These are phyloP conservation scores for Cydia amplana DNA, from an alignment of 1,140 invertebrate genomes.

Conservation along the genomic window DNA sequence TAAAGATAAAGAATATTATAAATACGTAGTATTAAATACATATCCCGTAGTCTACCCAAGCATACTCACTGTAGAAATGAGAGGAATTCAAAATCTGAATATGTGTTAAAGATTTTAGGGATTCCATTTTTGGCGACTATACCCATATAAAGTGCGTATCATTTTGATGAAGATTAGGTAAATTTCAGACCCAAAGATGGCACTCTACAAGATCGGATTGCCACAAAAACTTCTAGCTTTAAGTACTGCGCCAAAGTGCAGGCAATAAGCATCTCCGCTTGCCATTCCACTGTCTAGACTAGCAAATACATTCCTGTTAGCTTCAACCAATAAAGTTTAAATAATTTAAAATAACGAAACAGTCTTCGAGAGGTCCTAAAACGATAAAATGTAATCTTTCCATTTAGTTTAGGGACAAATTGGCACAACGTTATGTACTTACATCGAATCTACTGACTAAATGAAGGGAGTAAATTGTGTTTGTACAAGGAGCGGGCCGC, in stretches of 20 bases:
- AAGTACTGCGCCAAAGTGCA: slow-evolving; percentile 20
- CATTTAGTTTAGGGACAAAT: slow-evolving; percentile 34
- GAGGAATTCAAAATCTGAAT: no score
- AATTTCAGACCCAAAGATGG: slow-evolving; percentile 15
- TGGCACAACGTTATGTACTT: slow-evolving; percentile 40
- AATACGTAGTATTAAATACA: neutral
- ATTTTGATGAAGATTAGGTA: neutral
- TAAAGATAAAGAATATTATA: neutral
- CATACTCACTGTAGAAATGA: neutral
- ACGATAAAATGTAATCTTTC: slow-evolving; percentile 38
- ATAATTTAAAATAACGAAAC: slow-evolving; percentile 59
- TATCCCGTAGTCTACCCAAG: neutral
- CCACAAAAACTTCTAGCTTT: neutral
- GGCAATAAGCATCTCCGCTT: slow-evolving; percentile 27
- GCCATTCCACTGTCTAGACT: slow-evolving; percentile 54
- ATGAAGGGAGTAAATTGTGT: slow-evolving; percentile 47
- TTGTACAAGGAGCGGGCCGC: slow-evolving; percentile 34
- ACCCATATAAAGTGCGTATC: neutral
- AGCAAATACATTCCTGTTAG: slow-evolving; percentile 47
- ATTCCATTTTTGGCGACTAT: neutral
- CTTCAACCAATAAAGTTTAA: slow-evolving; percentile 67
- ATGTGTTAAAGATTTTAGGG: no score
- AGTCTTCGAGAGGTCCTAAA: slow-evolving; percentile 61
- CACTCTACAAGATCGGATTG: slow-evolving; percentile 9
- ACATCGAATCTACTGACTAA: slow-evolving; percentile 46